Base-by-base conservation (phyloP, 1,140 invertebrate genomes). In the Prorops nasuta region DNA sequence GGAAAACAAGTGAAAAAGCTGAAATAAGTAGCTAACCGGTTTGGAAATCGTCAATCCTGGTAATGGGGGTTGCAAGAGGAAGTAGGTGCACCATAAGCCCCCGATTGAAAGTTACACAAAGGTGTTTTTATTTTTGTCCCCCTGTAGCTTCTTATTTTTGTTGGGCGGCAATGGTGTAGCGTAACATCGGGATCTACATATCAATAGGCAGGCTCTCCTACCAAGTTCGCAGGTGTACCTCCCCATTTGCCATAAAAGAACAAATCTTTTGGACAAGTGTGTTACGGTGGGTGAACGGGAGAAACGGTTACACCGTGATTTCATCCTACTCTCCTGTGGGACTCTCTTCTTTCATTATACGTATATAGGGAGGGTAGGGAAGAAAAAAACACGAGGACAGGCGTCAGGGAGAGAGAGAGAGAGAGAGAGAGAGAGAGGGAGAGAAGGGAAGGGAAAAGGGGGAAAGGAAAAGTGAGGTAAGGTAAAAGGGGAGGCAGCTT, bases 261-360 rank as follows among this genome's bases (percentile, higher is more conserved):
- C 56, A 61, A 63, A 64, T 58, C 57, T 62, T 56, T 44, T 38
- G 65, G 59, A 72, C 74, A 75, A 75, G 72, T 75, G 71, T 73
- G 66, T 62, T 66, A 64, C 54, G 56, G 44, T 53, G 57, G 50
- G 47, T 54, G 58, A 58, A 63, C 54, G 43, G 56, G 50, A 64
- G 56, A 72, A 72, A 76, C 74, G 74, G 74, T 76, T 76, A 72
- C 71, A 70, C 65, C 65, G 63, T 51, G 66, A 72, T 72, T 74
- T 74, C 58, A 39, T 51, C 43, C 44, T 51, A 43, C 54, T 39
- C 18, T 21, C 21, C 20, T 12, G 6, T n/a, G 24, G 10, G 28
- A 19, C 20, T 16, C 41, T 9, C 24, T 20, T 22, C 24, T 37
- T 37, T 44, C 38, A 38, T 40, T 43, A 34, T 34, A 22, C n/a